Conservation (phyloP, 1,140 invertebrate species). For the Oryctes rhinoceros region DNA sequence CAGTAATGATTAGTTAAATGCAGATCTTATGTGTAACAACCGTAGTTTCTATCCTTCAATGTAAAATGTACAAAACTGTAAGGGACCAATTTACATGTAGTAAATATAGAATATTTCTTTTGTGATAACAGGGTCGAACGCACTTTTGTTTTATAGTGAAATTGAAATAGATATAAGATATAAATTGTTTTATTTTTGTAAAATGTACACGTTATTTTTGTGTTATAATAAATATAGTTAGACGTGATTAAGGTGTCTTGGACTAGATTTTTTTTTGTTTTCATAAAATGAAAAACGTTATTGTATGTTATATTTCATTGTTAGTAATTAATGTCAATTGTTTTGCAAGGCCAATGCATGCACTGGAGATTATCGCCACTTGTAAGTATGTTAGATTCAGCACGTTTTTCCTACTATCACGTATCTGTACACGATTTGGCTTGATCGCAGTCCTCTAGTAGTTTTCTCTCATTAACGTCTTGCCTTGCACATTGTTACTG, state of each 20-base stretch:
- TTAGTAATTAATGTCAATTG: slow-evolving; percentile 57
- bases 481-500: background rate
- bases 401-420: slow-evolving; percentile 39
- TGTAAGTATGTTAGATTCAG: slow-evolving; percentile 76
- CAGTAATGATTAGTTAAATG: background rate
- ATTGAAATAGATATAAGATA: slow-evolving; percentile 5
- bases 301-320: slow-evolving; percentile 17
- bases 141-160: slow-evolving; percentile 10
- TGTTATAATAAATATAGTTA: slow-evolving; percentile 20
- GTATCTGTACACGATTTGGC: slow-evolving; percentile 11
- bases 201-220: slow-evolving; percentile 13
- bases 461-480: background rate
- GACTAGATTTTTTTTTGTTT: background rate
- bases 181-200: slow-evolving; percentile 35
- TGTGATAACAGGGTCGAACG: slow-evolving; percentile 16
- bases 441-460: background rate
- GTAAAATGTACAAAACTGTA: background rate
- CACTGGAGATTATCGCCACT: slow-evolving; percentile 82
- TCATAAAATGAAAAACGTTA: slow-evolving; percentile 1
- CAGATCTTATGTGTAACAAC: background rate
- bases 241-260: background rate
- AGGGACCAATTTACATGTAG: background rate
- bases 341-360: slow-evolving; percentile 80
- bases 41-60: background rate
- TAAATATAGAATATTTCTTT: background rate